Base-by-base conservation (phyloP, 2,797 vertebrate species). In the Pristis pectinata region DNA sequence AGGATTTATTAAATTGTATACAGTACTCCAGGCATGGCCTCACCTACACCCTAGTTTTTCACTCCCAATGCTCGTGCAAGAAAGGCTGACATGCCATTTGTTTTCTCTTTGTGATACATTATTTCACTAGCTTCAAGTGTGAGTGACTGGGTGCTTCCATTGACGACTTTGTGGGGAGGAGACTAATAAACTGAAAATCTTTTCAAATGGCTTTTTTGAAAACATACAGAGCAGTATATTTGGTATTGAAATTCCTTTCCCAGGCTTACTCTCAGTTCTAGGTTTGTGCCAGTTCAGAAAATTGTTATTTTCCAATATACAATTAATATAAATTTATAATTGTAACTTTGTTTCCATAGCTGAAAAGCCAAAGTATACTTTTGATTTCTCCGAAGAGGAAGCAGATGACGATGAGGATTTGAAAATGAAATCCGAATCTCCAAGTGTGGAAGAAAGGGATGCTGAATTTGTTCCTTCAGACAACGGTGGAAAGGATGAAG, bases 301-400 rank as follows among this genome's bases (percentile, higher is more conserved):
- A 37, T 89, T 4, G 19, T 41, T 89, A 61, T 22, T 53, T 83
- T 53, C 44, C 41, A 53, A 53, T 85, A 15, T 27, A 22, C 56
- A 89, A 15, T 15, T n/a, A 89, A 61, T 17, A 22, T 61, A 89
- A 89, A 37, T 37, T 85, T n/a, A 89, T 37, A 37, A 61, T n/a
- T 80, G 53, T 56, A 94, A 64, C 30, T 76, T 56, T 77, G 74
- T 79, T 91, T 44, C 30, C 34, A 61, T 95, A 99, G 99, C 99
- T 79, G 98, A 98, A 95, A 98, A 99, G 96, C 98, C 99, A 91
- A 99, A 99, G 96, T 99, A 99, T 95, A 99, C 98, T 0, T 99
- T 99, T 95, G 99, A 99, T 96, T 99, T 99, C 97, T 99, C 99
- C 0, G 98, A 99, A 97, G 99, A 99, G 61, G 98, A 98, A 94